These are phyloP conservation scores for Anomalospiza imberbis DNA, from an alignment of 2,797 vertebrate genomes.

Conservation along the genomic window DNA sequence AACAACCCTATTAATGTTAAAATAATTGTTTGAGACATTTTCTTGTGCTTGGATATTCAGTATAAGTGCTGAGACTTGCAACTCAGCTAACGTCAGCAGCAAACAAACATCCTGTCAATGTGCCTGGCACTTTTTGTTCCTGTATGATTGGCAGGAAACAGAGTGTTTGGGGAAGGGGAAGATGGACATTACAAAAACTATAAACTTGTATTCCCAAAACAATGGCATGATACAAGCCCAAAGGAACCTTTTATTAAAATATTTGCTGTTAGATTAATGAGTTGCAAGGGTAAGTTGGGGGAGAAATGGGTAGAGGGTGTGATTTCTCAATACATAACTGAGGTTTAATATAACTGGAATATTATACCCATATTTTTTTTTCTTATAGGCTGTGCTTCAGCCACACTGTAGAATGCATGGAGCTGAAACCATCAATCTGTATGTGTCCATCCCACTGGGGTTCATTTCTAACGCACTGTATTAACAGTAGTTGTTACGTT, in stretches of 20 bases:
- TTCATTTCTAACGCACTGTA: not conserved
- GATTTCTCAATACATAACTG: not conserved
- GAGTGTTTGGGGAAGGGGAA: conserved; percentile 66
- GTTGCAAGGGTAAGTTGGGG: not conserved
- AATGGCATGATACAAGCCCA: conserved; percentile 49
- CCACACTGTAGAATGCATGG: not conserved
- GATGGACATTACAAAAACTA: conserved; percentile 51
- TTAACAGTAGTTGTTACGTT: rapidly evolving
- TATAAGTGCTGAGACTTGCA: conserved; percentile 69
- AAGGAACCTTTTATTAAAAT: conserved; percentile 7
- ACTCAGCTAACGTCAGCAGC: conserved; percentile 63
- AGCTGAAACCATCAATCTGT: not conserved
- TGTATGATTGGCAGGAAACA: conserved; percentile 76
- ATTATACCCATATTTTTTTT: not conserved
- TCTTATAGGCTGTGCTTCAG: not conserved
- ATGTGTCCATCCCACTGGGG: not conserved
- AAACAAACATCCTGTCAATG: conserved; percentile 78
- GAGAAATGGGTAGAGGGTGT: not conserved
- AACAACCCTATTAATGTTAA: conserved; percentile 63
- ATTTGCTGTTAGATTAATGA: not conserved
- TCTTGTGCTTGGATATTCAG: conserved; percentile 57
- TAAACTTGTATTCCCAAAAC: conserved; percentile 62
- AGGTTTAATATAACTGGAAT: not conserved
- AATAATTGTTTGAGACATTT: conserved; percentile 63
- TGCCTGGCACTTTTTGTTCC: conserved; percentile 71